phyloP scores from a whole-genome alignment of 30 jellyfish, hydroid and myxozoan species.

The Turritopsis rubra region DNA sequence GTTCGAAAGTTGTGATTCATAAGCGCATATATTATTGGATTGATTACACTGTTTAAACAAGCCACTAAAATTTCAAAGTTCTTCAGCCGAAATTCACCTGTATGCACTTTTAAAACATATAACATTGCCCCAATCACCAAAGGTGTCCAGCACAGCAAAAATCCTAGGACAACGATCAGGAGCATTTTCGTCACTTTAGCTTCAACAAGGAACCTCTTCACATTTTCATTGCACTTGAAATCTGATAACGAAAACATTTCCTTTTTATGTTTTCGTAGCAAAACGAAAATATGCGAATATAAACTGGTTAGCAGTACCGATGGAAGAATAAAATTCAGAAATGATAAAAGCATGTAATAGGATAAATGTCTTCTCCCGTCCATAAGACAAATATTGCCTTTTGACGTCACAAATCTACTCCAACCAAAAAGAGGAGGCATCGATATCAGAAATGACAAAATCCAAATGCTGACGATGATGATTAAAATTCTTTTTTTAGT shows the following conservation, averaged over 20 bases:
- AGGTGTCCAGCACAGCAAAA: constrained; percentile 97
- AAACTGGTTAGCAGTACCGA: constrained; percentile 41
- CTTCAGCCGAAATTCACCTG: constrained; percentile 41
- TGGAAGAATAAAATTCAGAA: constrained; percentile 65
- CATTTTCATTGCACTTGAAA: neutral
- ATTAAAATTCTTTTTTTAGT: constrained; percentile 35
- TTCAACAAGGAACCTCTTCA: constrained; percentile 34
- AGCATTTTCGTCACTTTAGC: constrained; percentile 82
- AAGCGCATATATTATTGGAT: constrained; percentile 89
- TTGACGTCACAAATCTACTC: constrained; percentile 72
- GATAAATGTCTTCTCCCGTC: constrained; percentile 62
- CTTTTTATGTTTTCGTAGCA: constrained; percentile 61
- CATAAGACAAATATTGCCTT: constrained; percentile 80
- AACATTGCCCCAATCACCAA: constrained; percentile 54
- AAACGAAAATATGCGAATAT: constrained; percentile 55
- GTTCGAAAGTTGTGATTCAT: constrained; percentile 62
- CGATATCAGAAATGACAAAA: constrained; percentile 36
- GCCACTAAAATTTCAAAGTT: constrained; percentile 67
- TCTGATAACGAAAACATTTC: constrained; percentile 15
- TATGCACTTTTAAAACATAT: constrained; percentile 54
- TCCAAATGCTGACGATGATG: constrained; percentile 62
- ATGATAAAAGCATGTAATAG: constrained; percentile 43
- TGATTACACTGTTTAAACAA: constrained; percentile 72
- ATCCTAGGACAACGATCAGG: constrained; percentile 65
- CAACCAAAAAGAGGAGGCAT: constrained; percentile 84